Percentiles rank a stretch among this genome's conserved stretches.
Conservation (phyloP, 1,140 invertebrate genomes). For the Armadillidium nasatum region DNA sequence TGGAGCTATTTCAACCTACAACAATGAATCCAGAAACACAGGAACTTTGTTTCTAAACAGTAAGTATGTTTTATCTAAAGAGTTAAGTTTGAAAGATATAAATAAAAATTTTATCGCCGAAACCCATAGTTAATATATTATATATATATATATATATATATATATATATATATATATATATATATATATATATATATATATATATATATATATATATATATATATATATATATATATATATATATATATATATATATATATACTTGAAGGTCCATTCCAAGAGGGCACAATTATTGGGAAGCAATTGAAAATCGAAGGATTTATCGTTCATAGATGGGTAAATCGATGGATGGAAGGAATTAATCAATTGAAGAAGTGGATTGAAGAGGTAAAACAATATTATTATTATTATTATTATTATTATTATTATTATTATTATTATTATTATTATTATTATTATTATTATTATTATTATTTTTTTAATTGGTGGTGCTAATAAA, state of each 20-base stretch:
- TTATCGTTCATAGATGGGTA: constrained; percentile 54
- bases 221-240: background rate
- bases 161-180: too few species aligned
- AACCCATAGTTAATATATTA: too few species aligned
- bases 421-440: too few species aligned
- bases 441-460: too few species aligned
- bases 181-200: background rate
- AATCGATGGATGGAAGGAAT: constrained; percentile 56
- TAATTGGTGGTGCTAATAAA: too few species aligned
- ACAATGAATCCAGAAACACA: constrained; percentile 47
- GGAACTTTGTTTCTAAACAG: too few species aligned
- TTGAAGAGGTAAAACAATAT: constrained; percentile 54
- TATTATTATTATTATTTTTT: too few species aligned
- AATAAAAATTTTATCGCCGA: too few species aligned
- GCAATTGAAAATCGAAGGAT: constrained; percentile 60
- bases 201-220: background rate
- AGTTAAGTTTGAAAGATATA: too few species aligned
- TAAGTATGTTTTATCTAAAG: too few species aligned
- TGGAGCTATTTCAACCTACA: constrained; percentile 61
- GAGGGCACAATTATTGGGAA: constrained; percentile 50
- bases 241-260: background rate
- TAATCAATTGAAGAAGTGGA: constrained; percentile 58
- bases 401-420: too few species aligned
- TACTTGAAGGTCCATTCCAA: constrained; percentile 30
- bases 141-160: too few species aligned